phyloP scores from a whole-genome alignment of 2,888 invertebrate genomes.

The Mantis religiosa region DNA sequence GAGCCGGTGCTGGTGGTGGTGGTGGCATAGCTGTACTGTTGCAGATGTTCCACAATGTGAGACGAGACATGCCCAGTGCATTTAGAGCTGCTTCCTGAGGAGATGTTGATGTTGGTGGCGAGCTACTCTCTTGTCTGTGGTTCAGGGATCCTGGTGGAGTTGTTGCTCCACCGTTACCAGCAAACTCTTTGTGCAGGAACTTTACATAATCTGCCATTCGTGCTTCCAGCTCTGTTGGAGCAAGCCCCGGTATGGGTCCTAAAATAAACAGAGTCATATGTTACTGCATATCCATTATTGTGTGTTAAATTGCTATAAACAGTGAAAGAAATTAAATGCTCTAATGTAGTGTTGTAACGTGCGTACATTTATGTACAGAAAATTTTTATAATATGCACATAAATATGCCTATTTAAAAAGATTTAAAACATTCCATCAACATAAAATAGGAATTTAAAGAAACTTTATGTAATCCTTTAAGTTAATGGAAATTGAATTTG shows the following conservation, averaged over 20 bases:
- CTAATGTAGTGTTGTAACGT: no score
- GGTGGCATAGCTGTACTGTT: constrained; percentile 54
- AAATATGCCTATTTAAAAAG: no score
- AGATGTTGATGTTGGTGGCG: constrained; percentile 34
- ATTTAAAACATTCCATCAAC: no score
- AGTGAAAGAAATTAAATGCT: no score
- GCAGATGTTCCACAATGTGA: constrained; percentile 79
- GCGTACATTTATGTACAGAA: no score
- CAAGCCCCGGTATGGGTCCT: constrained; percentile 58
- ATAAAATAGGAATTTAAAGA: no score
- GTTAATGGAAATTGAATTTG: no score
- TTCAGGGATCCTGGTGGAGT: not conserved
- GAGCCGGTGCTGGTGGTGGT: constrained; percentile 47
- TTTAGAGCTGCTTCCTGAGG: constrained; percentile 48
- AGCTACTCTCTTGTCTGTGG: constrained; percentile 24
- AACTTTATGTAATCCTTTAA: no score
- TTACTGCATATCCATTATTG: no score
- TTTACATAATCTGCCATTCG: constrained; percentile 75
- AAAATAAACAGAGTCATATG: constrained; percentile 32
- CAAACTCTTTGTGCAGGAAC: constrained; percentile 56
- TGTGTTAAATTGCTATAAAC: no score
- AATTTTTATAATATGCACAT: no score
- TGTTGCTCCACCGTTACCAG: constrained; percentile 38
- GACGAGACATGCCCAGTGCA: constrained; percentile 71
- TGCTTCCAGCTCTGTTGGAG: constrained; percentile 69